Base-by-base conservation (phyloP, 2,113 vertebrate species). In the Limanda limanda region DNA sequence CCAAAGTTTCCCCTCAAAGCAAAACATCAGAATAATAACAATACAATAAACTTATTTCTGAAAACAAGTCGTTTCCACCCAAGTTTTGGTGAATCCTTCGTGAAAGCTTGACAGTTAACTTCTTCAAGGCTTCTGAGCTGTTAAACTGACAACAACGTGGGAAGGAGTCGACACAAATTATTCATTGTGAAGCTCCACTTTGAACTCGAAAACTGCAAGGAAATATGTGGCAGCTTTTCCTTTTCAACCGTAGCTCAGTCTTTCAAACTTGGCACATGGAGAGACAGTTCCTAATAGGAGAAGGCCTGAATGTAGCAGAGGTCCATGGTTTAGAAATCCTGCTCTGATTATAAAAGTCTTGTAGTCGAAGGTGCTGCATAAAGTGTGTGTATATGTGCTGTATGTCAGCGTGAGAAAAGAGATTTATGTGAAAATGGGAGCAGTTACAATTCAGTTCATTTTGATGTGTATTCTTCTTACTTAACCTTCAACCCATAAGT, bases 121-220 rank as follows among this genome's bases (percentile, higher is more conserved):
- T 62, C 10, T 4, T 54, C 25, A 54, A 40, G 31, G 31, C 37
- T 25, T 48, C 14, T 37, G 21, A 40, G 35, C 13, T 11, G 5
- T 45, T 15, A 1, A 27, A 73, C 12, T 23, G 12, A 15, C 48
- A 48, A 10, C 40, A 23, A n/a, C 12, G 11, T 37, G 52, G 45
- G 58, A 20, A 10, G n/a, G 24, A 57, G 24, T 20, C 14, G 24
- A 5, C 4, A 18, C 35, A 15, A 51, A 61, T 51, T n/a, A 11
- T 13, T 60, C 68, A n/a, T n/a, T 56, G 54, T 56, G 54, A 56
- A 24, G 21, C 54, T n/a, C 21, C 21, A 56, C 54, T 56, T 56
- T 56, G 21, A 56, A 56, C 51, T n/a, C 4, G 18, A 21, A n/a
- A 20, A 10, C 51, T 54, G 51, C 31, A 9, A n/a, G 14, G 51